A percentile compares a stretch with the other conserved stretches of the same genome.
Evolutionary conservation across 2,113 vertebrate species (phyloP).

Genomic region (Coreoperca whiteheadi): DNA sequence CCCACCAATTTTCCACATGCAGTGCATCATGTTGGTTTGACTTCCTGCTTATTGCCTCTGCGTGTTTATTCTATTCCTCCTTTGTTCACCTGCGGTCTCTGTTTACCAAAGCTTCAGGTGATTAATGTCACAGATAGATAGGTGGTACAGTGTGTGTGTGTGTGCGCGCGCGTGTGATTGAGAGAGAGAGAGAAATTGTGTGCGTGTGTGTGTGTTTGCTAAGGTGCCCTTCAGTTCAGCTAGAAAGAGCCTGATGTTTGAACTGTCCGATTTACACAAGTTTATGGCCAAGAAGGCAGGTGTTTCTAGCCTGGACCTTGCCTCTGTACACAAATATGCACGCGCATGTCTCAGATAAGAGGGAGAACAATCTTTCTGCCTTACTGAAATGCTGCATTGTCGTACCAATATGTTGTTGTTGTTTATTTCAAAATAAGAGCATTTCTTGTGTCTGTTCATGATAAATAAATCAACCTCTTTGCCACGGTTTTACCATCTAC

Average conservation of each 20-base stretch:
- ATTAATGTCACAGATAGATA: conserved; percentile 89
- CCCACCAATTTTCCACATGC: conserved; percentile 87
- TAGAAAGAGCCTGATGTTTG: conserved; percentile 88
- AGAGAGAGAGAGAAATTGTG: conserved; percentile 34
- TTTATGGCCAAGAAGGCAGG: conserved; percentile 86
- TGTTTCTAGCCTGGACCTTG: conserved; percentile 86
- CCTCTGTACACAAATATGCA: conserved; percentile 79
- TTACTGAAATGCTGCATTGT: conserved; percentile 47
- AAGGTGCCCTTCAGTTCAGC: conserved; percentile 81
- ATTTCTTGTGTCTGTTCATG: not conserved
- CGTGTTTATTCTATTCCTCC: conserved; percentile 71
- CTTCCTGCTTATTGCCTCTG: conserved; percentile 84
- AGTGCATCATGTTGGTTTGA: conserved; percentile 91
- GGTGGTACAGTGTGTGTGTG: conserved; percentile 64
- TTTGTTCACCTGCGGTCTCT: conserved; percentile 83
- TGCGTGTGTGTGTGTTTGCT: conserved; percentile 84
- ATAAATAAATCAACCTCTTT: not conserved
- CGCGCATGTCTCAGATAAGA: conserved; percentile 61
- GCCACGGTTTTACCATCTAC: conserved; percentile 7
- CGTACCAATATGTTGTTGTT: conserved; percentile 16
- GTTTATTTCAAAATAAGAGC: not conserved
- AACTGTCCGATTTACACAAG: conserved; percentile 88
- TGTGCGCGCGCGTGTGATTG: not conserved
- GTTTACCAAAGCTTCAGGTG: conserved; percentile 93
- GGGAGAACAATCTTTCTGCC: conserved; percentile 31